These are phyloP conservation scores for Tragelaphus scriptus DNA, from an alignment of 2,113 vertebrate species.

Conservation along the genomic window DNA sequence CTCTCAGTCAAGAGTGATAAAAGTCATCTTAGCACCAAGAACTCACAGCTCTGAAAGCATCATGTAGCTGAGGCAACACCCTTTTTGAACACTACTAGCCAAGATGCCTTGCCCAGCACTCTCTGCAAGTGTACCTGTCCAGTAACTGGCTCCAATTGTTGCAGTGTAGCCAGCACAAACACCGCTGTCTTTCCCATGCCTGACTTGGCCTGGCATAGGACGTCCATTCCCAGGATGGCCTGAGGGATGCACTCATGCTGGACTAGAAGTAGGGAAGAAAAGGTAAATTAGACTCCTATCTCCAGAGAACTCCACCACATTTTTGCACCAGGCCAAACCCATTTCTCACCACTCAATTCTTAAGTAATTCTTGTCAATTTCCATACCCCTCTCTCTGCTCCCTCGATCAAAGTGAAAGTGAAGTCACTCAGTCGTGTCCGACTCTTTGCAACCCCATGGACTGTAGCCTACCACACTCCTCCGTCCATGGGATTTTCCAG, in stretches of 20 bases:
- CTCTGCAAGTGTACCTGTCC: constrained; percentile 79
- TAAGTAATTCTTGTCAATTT: background rate
- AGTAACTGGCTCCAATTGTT: constrained; percentile 86
- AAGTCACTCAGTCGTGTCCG: background rate
- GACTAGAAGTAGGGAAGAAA: constrained; percentile 67
- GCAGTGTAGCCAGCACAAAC: constrained; percentile 87
- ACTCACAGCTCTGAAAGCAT: background rate
- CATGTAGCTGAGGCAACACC: background rate
- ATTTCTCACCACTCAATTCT: background rate
- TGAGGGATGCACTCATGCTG: constrained; percentile 90
- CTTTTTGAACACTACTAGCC: background rate
- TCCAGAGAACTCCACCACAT: background rate
- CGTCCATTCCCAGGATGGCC: constrained; percentile 89
- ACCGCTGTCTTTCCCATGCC: constrained; percentile 89
- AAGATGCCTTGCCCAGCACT: background rate
- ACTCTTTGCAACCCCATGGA: background rate
- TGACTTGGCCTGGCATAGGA: constrained; percentile 88
- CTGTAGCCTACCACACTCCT: background rate
- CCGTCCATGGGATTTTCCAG: background rate
- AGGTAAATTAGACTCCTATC: background rate
- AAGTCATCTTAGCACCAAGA: background rate
- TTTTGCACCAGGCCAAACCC: background rate
- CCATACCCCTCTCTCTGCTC: background rate
- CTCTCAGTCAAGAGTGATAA: background rate
- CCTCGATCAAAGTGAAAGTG: background rate